Percentiles rank a stretch among this genome's conserved stretches.
Conservation (phyloP, 2,888 invertebrate genomes). For the Diploptera punctata region DNA sequence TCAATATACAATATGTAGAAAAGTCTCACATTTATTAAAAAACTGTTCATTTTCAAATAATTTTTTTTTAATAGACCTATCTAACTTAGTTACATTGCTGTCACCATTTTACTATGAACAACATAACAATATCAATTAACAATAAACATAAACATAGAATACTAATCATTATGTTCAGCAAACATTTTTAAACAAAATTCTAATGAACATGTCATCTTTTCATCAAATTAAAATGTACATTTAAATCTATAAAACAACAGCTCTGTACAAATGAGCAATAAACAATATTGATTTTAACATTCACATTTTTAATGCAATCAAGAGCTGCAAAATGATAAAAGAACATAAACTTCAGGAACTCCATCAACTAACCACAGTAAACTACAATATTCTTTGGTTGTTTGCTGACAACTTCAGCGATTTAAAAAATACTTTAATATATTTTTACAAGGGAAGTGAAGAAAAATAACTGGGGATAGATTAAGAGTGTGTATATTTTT, state of each 20-base stretch:
- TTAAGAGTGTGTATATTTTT: background rate
- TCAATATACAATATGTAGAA: conserved; percentile 7
- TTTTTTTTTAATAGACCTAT: background rate
- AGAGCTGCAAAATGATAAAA: background rate
- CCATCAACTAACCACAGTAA: conserved; percentile 13
- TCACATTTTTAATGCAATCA: background rate
- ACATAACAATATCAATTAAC: conserved; percentile 19
- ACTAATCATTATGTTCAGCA: background rate
- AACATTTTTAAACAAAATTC: conserved; percentile 8
- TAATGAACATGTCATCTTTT: background rate
- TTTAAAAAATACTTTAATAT: conserved; percentile 3
- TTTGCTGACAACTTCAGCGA: conserved; percentile 3
- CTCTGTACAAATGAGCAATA: conserved; percentile 27
- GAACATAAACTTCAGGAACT: conserved; percentile 9
- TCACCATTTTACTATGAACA: background rate
- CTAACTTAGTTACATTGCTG: background rate
- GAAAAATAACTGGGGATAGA: conserved; percentile 1
- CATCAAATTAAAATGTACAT: conserved; percentile 18
- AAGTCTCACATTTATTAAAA: conserved; percentile 15
- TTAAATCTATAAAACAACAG: conserved; percentile 19
- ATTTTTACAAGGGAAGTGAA: background rate
- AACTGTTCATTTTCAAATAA: background rate
- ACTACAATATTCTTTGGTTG: background rate
- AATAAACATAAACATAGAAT: conserved; percentile 15
- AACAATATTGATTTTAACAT: conserved; percentile 16